Base-by-base conservation (phyloP, 1,140 invertebrate genomes). In the Pissodes strobi region DNA sequence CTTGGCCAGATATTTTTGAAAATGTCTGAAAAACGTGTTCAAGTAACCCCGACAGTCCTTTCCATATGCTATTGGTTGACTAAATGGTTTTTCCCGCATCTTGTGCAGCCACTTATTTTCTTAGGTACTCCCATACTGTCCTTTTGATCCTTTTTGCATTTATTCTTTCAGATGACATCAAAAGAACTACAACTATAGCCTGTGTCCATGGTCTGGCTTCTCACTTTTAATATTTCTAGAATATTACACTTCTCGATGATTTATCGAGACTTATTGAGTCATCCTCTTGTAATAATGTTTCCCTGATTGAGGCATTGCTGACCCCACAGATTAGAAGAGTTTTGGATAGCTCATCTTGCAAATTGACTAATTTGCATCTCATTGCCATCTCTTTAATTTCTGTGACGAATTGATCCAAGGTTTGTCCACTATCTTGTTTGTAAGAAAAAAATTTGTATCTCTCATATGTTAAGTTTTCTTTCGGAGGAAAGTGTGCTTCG, bases 231-330 rank as follows among this genome's bases (percentile, higher is more conserved):
- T n/a, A n/a, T n/a, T n/a, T n/a, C n/a, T n/a, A n/a, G n/a, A n/a
- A n/a, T n/a, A n/a, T n/a, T n/a, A n/a, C n/a, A n/a, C n/a, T n/a
- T n/a, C n/a, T n/a, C n/a, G n/a, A n/a, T n/a, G n/a, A n/a, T n/a
- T n/a, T n/a, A n/a, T n/a, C n/a, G n/a, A n/a, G n/a, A n/a, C n/a
- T n/a, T 17, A 45, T 19, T 18, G 4, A 17, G 43, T 64, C 56
- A 45, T 70, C 70, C 45, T 72, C 64, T 38, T 68, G 63, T 4
- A 74, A 43, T 18, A 74, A 41, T 66, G 57, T 68, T 58, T 72
- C 72, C 52, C 68, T 41, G 2, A 72, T 61, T 13, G 8, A 39
- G 19, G 48, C 38, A 21, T 71, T 63, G 18, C 34, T 65, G 43
- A 70, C 25, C 3, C 67, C 63, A 52, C 67, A 66, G 0, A 46